Evolutionary conservation across 2,113 vertebrate genomes (phyloP).

Genomic region (Xiphophorus couchianus): DNA sequence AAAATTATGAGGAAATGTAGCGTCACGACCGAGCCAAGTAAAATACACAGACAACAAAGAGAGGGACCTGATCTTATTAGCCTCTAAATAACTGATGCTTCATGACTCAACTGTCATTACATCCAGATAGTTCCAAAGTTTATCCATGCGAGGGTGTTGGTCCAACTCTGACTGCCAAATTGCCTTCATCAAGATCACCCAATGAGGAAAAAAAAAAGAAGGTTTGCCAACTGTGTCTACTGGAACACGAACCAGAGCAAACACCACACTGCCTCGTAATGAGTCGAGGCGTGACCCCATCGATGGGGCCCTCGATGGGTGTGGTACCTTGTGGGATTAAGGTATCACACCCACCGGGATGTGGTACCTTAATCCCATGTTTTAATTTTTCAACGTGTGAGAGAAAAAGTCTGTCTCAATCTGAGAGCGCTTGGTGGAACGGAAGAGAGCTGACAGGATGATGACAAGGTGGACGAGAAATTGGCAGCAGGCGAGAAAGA

Average conservation of each 20-base stretch:
- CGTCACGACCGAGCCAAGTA: slow-evolving; percentile 21
- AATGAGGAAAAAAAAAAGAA: slow-evolving; percentile 49
- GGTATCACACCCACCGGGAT: slow-evolving; percentile 33
- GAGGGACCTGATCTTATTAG: slow-evolving; percentile 4
- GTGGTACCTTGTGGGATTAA: too few species aligned
- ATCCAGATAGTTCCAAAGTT: slow-evolving; percentile 8
- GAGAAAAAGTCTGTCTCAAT: not conserved
- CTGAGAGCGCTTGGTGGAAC: slow-evolving; percentile 12
- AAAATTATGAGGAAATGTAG: slow-evolving; percentile 25
- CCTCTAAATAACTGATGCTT: slow-evolving; percentile 20
- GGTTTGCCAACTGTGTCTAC: slow-evolving; percentile 40
- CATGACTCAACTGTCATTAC: slow-evolving; percentile 36
- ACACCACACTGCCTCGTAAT: slow-evolving; percentile 63
- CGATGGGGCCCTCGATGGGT: too few species aligned
- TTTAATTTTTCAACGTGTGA: slow-evolving; percentile 24
- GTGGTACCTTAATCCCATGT: slow-evolving; percentile 40
- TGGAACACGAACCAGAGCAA: slow-evolving; percentile 62
- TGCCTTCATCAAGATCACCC: slow-evolving; percentile 41
- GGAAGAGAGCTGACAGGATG: not conserved
- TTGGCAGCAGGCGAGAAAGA: not conserved
- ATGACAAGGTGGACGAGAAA: not conserved
- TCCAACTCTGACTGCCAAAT: slow-evolving; percentile 40
- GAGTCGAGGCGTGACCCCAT: slow-evolving; percentile 51
- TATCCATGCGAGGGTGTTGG: slow-evolving; percentile 7
- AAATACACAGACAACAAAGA: slow-evolving; percentile 19